Percentiles rank a stretch among this genome's conserved stretches.
Evolutionary conservation across 2,797 vertebrate species (phyloP).

Genomic region (Chaenodraco wilsoni): DNA sequence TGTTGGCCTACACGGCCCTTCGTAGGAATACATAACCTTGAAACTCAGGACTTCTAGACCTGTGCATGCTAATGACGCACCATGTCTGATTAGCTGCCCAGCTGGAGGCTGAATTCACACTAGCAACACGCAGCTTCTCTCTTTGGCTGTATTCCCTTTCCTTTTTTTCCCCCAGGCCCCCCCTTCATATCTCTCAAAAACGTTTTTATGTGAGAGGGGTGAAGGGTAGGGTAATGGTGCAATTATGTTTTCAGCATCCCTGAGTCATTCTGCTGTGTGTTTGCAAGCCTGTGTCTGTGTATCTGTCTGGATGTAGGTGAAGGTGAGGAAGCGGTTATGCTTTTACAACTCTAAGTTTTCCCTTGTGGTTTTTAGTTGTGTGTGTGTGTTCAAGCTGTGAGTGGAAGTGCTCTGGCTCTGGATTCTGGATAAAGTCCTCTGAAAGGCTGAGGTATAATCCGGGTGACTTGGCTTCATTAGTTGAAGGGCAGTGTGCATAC

Average conservation of each 20-base stretch:
- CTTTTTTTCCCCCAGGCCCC: conserved; percentile 2
- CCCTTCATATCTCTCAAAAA: conserved; percentile 14
- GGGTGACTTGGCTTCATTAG: conserved; percentile 66
- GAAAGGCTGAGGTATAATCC: conserved; percentile 38
- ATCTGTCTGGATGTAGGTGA: conserved; percentile 29
- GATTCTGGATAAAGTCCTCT: conserved; percentile 44
- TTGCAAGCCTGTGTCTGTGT: background rate
- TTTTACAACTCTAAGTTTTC: conserved; percentile 21
- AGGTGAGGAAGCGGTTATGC: conserved; percentile 41
- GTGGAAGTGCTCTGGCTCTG: conserved; percentile 1
- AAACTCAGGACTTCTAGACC: conserved; percentile 69
- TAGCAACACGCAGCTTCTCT: conserved; percentile 53
- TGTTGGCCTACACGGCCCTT: too few relatives aligned
- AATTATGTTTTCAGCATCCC: conserved; percentile 58
- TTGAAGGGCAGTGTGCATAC: conserved; percentile 68
- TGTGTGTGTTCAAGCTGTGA: conserved; percentile 7
- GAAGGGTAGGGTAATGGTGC: conserved; percentile 60
- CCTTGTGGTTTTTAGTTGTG: background rate
- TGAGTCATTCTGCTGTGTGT: conserved; percentile 18
- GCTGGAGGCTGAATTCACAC: conserved; percentile 76
- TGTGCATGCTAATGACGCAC: conserved; percentile 80
- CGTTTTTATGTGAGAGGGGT: conserved; percentile 8
- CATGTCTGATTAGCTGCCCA: conserved; percentile 67
- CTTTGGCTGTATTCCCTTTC: conserved; percentile 21
- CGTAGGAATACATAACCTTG: conserved; percentile 75